phyloP scores from a whole-genome alignment of 2,888 invertebrate genomes.

The Parascotia fuliginaria region DNA sequence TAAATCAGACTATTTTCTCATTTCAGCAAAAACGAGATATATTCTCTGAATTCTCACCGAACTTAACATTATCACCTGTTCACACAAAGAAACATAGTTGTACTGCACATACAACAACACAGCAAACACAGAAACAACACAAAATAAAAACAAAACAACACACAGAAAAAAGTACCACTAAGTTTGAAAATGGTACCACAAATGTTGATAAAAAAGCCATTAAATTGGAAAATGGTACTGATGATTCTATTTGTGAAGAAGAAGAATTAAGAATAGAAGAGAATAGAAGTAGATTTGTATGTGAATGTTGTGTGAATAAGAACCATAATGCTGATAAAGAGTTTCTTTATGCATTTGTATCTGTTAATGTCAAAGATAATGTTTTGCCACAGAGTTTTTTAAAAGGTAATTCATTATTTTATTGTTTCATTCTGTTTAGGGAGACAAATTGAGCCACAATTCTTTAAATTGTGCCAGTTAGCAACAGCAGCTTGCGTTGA shows the following conservation, averaged over 20 bases:
- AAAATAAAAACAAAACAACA: conserved; percentile 28
- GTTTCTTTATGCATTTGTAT: conserved; percentile 76
- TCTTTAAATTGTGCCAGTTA: no score
- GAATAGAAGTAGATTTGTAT: conserved; percentile 34
- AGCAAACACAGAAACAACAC: conserved; percentile 3
- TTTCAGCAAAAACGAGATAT: conserved; percentile 77
- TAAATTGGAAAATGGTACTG: conserved; percentile 17
- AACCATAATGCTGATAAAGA: conserved; percentile 53
- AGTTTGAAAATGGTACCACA: not conserved
- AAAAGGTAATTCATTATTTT: conserved; percentile 77
- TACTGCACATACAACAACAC: conserved; percentile 43
- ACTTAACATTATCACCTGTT: conserved; percentile 48
- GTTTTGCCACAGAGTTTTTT: conserved; percentile 68
- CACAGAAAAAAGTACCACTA: not conserved
- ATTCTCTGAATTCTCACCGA: conserved; percentile 66
- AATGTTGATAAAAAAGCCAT: not conserved
- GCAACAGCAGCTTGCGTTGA: no score
- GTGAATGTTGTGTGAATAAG: conserved; percentile 55
- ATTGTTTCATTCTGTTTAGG: no score
- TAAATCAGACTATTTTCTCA: no score
- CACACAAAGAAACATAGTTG: conserved; percentile 60
- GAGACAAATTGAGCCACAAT: no score
- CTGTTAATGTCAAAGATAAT: conserved; percentile 71
- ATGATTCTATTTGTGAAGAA: not conserved
- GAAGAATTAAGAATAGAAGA: conserved; percentile 10